phyloP scores from a whole-genome alignment of 2,113 vertebrate genomes.

The Cheilinus undulatus region DNA sequence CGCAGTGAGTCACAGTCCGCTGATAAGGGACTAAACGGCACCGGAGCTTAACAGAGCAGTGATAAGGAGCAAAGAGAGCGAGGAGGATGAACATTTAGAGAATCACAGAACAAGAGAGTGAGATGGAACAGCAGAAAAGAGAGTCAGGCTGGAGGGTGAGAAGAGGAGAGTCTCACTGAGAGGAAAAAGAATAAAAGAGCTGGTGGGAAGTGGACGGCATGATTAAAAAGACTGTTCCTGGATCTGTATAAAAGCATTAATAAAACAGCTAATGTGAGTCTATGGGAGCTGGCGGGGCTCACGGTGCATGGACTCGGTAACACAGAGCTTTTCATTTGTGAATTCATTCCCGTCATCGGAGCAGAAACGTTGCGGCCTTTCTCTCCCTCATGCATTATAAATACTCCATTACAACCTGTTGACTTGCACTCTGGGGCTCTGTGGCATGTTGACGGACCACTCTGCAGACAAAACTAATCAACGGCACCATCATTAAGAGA shows the following conservation, averaged over 20 bases:
- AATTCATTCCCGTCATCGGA: slow-evolving; percentile 27
- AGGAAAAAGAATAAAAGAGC: slow-evolving; percentile 45
- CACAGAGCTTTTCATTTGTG: slow-evolving; percentile 56
- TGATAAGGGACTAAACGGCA: slow-evolving; percentile 45
- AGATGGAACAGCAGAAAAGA: slow-evolving; percentile 20
- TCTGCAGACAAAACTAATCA: slow-evolving; percentile 63
- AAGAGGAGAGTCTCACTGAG: slow-evolving; percentile 20
- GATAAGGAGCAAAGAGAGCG: slow-evolving; percentile 44
- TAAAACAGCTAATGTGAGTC: slow-evolving; percentile 52
- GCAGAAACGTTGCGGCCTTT: slow-evolving; percentile 27
- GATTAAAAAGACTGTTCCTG: slow-evolving; percentile 57
- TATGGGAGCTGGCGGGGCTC: slow-evolving; percentile 2
- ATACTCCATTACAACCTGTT: slow-evolving; percentile 71
- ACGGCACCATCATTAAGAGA: slow-evolving; percentile 55
- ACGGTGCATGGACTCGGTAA: slow-evolving; percentile 42
- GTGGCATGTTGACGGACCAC: slow-evolving; percentile 55
- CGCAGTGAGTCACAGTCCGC: slow-evolving; percentile 2
- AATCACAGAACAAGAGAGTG: slow-evolving; percentile 18
- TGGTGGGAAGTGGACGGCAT: slow-evolving; percentile 29
- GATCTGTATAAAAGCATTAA: slow-evolving; percentile 53
- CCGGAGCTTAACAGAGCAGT: slow-evolving; percentile 23
- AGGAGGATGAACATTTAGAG: slow-evolving; percentile 14
- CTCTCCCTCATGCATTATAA: slow-evolving; percentile 63
- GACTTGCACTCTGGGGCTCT: slow-evolving; percentile 45
- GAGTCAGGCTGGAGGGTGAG: slow-evolving; percentile 47